Percentiles rank a stretch among this genome's conserved stretches.
Evolutionary conservation across 2,888 invertebrate species (phyloP).

Genomic region (Stenoptilia bipunctidactyla): DNA sequence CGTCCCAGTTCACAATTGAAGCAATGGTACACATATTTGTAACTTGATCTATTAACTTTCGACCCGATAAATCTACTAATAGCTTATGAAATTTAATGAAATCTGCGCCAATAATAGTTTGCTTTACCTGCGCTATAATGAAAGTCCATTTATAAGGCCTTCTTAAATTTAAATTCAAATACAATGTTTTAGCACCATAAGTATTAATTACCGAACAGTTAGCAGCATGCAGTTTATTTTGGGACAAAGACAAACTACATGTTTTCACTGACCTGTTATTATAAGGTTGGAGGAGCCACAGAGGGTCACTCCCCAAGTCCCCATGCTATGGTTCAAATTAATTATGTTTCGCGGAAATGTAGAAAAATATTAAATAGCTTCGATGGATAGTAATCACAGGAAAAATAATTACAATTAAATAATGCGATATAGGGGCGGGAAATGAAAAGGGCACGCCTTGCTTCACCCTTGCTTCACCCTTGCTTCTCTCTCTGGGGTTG

Average conservation of each 20-base stretch:
- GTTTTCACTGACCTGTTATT: not conserved
- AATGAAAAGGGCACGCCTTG: too few species aligned
- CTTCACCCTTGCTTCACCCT: too few species aligned
- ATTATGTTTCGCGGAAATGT: too few species aligned
- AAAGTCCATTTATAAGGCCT: not conserved
- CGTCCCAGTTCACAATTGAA: not conserved
- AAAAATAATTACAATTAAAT: too few species aligned
- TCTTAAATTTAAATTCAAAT: not conserved
- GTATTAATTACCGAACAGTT: not conserved
- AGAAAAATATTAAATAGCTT: too few species aligned
- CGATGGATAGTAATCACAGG: too few species aligned
- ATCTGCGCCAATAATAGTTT: not conserved
- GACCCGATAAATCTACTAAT: not conserved
- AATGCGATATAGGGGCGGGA: too few species aligned
- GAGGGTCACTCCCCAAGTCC: too few species aligned
- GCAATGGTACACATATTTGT: not conserved
- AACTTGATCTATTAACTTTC: not conserved
- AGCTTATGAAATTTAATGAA: not conserved
- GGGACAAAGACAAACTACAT: not conserved
- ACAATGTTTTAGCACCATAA: not conserved
- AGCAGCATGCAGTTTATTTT: not conserved
- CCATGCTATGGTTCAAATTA: too few species aligned
- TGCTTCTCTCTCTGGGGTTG: too few species aligned
- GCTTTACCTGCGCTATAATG: not conserved
- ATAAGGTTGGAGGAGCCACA: too few species aligned